These are phyloP conservation scores for Tragelaphus oryx DNA, from an alignment of 2,797 vertebrate species.

Conservation along the genomic window DNA sequence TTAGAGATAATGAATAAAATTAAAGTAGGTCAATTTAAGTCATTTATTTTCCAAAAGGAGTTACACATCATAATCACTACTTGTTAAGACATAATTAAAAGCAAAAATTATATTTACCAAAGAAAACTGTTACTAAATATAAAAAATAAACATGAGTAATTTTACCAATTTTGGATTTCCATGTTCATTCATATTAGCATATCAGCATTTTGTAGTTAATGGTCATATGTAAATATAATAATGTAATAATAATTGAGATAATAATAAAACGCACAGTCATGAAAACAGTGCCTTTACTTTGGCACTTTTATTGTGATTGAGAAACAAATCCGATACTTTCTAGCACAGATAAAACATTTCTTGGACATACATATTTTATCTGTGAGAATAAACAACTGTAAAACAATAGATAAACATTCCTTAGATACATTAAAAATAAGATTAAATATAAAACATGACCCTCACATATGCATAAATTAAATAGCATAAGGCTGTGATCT, in stretches of 20 bases:
- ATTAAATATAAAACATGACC: not conserved
- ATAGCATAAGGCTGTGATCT: not conserved
- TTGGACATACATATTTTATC: not conserved
- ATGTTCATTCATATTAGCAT: constrained; percentile 60
- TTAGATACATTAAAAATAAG: not conserved
- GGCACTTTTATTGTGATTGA: not conserved
- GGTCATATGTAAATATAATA: constrained; percentile 67
- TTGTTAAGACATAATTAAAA: constrained; percentile 82
- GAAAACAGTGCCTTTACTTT: not conserved
- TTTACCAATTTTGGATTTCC: constrained; percentile 74
- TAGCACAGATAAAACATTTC: not conserved
- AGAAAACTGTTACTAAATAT: constrained; percentile 70
- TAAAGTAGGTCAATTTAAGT: constrained; percentile 84
- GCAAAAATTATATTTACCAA: constrained; percentile 75
- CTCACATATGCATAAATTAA: not conserved
- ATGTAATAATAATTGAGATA: constrained; percentile 53
- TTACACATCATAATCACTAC: constrained; percentile 73
- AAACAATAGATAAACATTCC: not conserved
- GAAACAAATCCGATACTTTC: not conserved
- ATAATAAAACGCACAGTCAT: constrained; percentile 41
- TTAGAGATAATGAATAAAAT: too few species aligned
- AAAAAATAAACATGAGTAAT: constrained; percentile 63
- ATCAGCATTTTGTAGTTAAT: constrained; percentile 69
- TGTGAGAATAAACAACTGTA: not conserved
- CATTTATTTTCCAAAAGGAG: constrained; percentile 82